phyloP scores from a whole-genome alignment of 2,797 vertebrate genomes.

The Sebastes diploproa region DNA sequence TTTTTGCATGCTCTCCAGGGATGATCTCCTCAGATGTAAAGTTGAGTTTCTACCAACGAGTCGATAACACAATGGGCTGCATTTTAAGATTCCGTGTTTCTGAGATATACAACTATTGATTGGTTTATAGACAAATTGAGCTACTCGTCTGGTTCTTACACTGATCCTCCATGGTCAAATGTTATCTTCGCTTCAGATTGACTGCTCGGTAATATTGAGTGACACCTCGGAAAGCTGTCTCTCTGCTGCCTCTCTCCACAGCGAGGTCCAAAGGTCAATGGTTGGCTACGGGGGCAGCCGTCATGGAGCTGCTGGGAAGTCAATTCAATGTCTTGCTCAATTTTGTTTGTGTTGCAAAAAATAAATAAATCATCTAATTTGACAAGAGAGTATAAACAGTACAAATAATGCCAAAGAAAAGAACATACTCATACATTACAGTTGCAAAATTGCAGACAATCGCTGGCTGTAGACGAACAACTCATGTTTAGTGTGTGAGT shows the following conservation, averaged over 20 bases:
- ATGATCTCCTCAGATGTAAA: not conserved
- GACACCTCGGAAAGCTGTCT: not conserved
- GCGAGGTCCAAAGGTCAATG: not conserved
- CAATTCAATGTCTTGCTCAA: not conserved
- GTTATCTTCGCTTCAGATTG: not conserved
- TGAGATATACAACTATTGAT: constrained; percentile 9
- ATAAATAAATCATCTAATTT: not conserved
- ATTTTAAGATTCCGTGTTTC: not conserved
- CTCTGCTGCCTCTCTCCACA: not conserved
- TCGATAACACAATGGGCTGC: not conserved
- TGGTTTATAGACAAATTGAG: constrained; percentile 19
- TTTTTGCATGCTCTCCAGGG: not conserved
- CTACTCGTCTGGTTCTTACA: not conserved
- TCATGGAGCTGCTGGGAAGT: not conserved
- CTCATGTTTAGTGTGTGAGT: not conserved
- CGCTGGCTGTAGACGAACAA: no score
- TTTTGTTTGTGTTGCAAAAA: not conserved
- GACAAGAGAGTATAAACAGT: not conserved
- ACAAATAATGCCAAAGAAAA: not conserved
- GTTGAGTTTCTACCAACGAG: not conserved
- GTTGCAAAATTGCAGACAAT: not conserved
- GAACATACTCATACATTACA: not conserved
- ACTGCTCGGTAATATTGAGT: not conserved
- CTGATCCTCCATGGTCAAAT: not conserved
- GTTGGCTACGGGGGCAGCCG: not conserved